Conservation (phyloP, 2,797 vertebrate species). For the Dipus sagitta region DNA sequence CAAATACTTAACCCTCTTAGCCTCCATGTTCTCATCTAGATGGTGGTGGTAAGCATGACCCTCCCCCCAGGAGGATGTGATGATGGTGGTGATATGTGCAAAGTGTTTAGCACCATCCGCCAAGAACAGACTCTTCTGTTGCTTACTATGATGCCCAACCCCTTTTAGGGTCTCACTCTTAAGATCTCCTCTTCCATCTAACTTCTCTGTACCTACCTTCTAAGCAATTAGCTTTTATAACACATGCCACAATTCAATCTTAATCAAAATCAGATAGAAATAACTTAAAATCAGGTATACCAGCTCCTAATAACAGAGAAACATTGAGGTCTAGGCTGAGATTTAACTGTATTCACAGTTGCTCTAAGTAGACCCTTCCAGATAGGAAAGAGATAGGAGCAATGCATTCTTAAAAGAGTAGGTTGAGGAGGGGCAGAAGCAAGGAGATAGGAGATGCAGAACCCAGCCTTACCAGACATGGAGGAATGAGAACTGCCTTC, state of each 20-base stretch:
- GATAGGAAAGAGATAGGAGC: neutral
- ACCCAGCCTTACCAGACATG: neutral
- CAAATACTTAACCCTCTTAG: neutral
- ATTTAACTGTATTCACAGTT: neutral
- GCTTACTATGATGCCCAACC: slow-evolving; percentile 1
- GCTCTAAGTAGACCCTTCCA: neutral
- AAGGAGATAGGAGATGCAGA: neutral
- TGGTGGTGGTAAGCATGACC: neutral
- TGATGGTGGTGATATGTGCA: neutral
- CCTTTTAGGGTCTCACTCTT: neutral
- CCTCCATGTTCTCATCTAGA: slow-evolving; percentile 21
- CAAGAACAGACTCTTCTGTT: neutral
- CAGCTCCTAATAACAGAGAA: neutral
- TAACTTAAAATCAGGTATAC: slow-evolving; percentile 6
- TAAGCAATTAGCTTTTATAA: neutral
- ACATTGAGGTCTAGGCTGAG: neutral
- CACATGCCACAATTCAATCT: neutral
- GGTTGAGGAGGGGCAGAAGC: neutral
- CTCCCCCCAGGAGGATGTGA: neutral
- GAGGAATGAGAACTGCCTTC: neutral
- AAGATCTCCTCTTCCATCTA: neutral
- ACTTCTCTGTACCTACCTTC: neutral
- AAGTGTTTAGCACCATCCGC: neutral
- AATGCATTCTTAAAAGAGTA: neutral
- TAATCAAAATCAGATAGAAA: slow-evolving; percentile 39